Base-by-base conservation (phyloP, 2,888 invertebrate genomes). In the Hydriomena furcata region DNA sequence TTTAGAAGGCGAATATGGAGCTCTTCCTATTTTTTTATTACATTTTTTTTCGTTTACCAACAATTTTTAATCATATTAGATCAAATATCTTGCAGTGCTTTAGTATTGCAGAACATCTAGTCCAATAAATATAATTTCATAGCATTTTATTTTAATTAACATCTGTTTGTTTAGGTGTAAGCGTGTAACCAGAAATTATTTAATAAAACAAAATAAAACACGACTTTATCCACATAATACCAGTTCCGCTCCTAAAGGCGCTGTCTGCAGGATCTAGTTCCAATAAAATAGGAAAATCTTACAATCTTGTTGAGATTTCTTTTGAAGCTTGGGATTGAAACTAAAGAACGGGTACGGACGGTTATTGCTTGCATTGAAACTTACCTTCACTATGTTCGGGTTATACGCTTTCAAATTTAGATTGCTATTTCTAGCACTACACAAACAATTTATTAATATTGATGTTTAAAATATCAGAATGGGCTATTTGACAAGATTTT, bases 251-350 rank as follows among this genome's bases (percentile, higher is more conserved):
- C 41, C 41, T 27, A 41, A 41, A 24, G 37, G 42, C 42, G 42
- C 42, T n/a, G 47, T 42, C 45, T 52, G 28, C 52, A 49, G 56
- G 61, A 61, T 61, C 47, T 55, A 57, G 58, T 61, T 59, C 55
- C 61, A 61, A 61, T 61, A 61, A 17, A 55, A 61, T 59, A 55
- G 55, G 56, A 57, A 59, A 59, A 59, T 57, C 58, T 57, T 46
- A 59, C 58, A 59, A 61, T 61, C 58, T 57, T 59, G 58, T 55
- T 53, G 42, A 59, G 58, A 59, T 57, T 59, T 53, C 53, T 53
- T 57, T 61, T 57, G 55, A 54, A 61, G 53, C 57, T 37, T 13
- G 41, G 48, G 52, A 55, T 54, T 47, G 47, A 49, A 58, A 51
- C 52, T 55, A 53, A 46, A 40, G 30, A 7, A 24, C 8, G 5